Percentiles rank a stretch among this genome's conserved stretches.
These are phyloP conservation scores for Dendropsophus ebraccatus DNA, from an alignment of 2,113 vertebrate genomes.

Conservation along the genomic window DNA sequence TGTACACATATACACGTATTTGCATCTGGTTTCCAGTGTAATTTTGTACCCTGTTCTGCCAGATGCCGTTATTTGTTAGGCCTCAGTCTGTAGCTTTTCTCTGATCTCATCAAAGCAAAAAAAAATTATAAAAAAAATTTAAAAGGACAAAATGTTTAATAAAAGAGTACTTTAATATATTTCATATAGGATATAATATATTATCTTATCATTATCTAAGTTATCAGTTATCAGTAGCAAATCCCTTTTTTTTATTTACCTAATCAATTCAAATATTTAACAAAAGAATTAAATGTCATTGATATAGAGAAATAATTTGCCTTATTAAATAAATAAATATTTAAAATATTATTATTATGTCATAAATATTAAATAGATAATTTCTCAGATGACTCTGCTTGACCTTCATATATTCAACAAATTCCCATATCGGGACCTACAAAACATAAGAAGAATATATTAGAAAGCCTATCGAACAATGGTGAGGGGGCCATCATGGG, in stretches of 20 bases:
- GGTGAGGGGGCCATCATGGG: neutral
- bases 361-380: neutral
- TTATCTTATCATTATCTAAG: too few relatives aligned
- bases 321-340: neutral
- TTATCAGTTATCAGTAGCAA: neutral
- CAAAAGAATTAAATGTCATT: neutral
- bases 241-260: neutral
- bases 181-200: too few relatives aligned
- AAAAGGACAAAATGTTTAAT: too few relatives aligned
- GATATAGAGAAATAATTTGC: neutral
- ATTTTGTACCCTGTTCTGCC: too few relatives aligned
- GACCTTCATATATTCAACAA: neutral
- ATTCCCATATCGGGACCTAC: neutral
- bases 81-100: too few relatives aligned
- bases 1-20: too few relatives aligned
- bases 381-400: neutral
- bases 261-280: neutral
- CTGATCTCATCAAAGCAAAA: too few relatives aligned
- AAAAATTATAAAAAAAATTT: too few relatives aligned
- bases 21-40: too few relatives aligned
- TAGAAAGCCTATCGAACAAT: neutral
- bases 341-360: neutral
- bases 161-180: too few relatives aligned
- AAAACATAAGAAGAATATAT: neutral
- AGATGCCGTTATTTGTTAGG: too few relatives aligned